Evolutionary conservation across 2,797 vertebrate genomes (phyloP), one percentile per base, ranked within the genome.

Genomic region (Manis pentadactyla): DNA sequence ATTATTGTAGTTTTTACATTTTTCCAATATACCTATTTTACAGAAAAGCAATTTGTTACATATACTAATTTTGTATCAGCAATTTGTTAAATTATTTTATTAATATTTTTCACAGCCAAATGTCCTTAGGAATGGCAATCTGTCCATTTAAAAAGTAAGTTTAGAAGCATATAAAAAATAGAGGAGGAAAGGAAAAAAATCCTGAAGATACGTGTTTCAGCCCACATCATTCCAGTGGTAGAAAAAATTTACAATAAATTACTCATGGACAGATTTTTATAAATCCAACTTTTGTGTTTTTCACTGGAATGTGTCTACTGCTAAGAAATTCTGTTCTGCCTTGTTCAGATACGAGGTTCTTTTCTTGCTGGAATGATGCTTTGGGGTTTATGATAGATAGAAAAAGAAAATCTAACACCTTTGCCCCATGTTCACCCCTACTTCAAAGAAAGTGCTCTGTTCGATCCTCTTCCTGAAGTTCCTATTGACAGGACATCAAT

Each of bases 401-500:
- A 95, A 98, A 97, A 98, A 96, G 97, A 98, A 98, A 98, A 97
- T 79, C 59, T 97, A 98, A 97, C 93, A 94, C 59, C 57, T 97
- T 97, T 75, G 66, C 97, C 95, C 93, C 90, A 88, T 79, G 61
- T 84, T 42, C 69, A 94, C 87, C 34, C 18, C 37, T 90, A 96
- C 95, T 98, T 98, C 97, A 98, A 98, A 98, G 84, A 42, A 95
- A 82, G 82, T 94, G 18, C 81, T 97, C 95, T 95, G 95, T 98
- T 98, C 97, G 97, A 98, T 97, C 84, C 71, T 98, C 49, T 95
- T 98, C 98, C 97, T 97, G 97, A 97, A 97, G 94, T 96, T 97
- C 93, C 90, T 96, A 91, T 97, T 98, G 98, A 98, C 97, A 98
- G 87, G 95, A 94, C 90, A 98, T 98, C 97, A 98, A 95, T 98